Conservation (phyloP, 2,797 vertebrate species). For the Dicrostonyx torquatus region DNA sequence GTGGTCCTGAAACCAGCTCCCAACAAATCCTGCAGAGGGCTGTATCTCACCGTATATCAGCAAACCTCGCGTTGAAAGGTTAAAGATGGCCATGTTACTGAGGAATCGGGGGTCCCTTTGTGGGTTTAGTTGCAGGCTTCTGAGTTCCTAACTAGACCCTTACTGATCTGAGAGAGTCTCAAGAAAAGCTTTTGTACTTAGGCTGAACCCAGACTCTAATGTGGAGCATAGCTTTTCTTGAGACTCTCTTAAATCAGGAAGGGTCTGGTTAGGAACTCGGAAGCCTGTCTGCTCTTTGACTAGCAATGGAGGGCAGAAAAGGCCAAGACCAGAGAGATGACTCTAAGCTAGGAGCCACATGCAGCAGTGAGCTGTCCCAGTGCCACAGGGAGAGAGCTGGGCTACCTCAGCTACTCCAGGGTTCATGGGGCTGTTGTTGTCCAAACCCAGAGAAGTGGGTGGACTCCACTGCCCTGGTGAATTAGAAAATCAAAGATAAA, state of each 20-base stretch:
- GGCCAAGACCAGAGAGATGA: not conserved
- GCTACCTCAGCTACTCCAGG: not conserved
- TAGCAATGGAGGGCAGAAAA: not conserved
- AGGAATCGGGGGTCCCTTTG: not conserved
- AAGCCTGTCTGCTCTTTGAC: not conserved
- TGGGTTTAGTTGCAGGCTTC: not conserved
- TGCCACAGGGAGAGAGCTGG: not conserved
- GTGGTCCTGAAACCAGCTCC: not conserved
- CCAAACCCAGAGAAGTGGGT: not conserved
- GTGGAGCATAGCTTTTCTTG: not conserved
- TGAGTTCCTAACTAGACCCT: not conserved
- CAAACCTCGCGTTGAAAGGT: too few species aligned
- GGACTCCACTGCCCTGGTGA: not conserved
- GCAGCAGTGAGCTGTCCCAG: not conserved
- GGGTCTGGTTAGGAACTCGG: not conserved
- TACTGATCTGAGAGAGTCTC: not conserved
- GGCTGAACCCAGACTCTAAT: too few species aligned
- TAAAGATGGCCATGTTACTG: not conserved
- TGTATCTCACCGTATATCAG: not conserved
- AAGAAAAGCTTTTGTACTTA: not conserved
- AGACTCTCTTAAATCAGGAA: not conserved
- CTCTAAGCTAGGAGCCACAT: not conserved
- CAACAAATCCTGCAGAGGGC: not conserved
- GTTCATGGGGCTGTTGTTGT: too few species aligned
- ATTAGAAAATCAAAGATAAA: not conserved